Evolutionary conservation across 1,140 invertebrate genomes (phyloP), one percentile per base, ranked within the genome.

Genomic region (Drosophila persimilis): DNA sequence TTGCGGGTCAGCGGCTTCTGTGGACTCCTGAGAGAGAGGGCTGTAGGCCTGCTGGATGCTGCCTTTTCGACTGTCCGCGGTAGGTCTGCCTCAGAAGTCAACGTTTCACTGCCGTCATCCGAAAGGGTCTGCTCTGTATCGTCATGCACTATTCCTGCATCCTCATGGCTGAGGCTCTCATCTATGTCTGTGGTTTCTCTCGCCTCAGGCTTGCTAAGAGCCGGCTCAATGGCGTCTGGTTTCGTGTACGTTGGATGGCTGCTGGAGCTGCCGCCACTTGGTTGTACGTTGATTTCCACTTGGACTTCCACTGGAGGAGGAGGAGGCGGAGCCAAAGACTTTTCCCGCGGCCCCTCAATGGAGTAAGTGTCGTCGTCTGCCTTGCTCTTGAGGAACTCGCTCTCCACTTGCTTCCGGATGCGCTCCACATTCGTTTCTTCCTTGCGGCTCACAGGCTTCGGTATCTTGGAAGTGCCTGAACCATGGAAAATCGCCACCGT

Each of bases 351-450:
- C 31, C 8, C 83, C 17, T 88, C 83, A 50, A 89, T 79, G 26
- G 83, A 83, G 45, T 73, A 88, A 0, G 83, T 83, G 31, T 83
- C 78, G 22, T 88, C 83, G 13, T 83, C 75, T 4, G 44, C 51
- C 46, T 88, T 83, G 9, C 71, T 17, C 3, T 62, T 65, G 0
- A 79, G 15, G 6, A 86, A 86, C 22, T 83, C 84, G 1, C 11
- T 69, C 24, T 88, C 83, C 63, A 88, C 83, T 35, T 79, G 57
- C 9, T 63, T 57, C 2, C 67, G 71, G 0, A 88, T 88, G 29
- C 76, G 78, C 24, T 88, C 83, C 8, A 79, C 47, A 39, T 20
- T 66, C 7, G 44, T 60, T 31, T 79, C 66, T 3, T 64, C 60
- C 31, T 66, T 73, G 8, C 64, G 77, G 17, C n/a, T 20, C 9